These are phyloP conservation scores for Dryas iulia DNA, from an alignment of 1,140 invertebrate species.

Conservation along the genomic window DNA sequence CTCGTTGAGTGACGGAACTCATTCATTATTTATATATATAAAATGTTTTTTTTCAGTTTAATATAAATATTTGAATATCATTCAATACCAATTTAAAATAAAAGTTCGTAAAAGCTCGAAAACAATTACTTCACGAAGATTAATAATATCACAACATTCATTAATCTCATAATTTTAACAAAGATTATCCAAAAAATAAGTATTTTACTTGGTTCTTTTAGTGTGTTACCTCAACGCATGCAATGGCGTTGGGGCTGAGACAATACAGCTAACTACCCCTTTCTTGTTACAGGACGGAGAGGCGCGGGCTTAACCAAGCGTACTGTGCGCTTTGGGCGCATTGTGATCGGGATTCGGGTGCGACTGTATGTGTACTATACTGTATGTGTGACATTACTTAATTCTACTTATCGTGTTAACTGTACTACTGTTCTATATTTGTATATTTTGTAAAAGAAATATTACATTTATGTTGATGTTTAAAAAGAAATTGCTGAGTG, in stretches of 20 bases:
- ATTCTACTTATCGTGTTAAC: not conserved
- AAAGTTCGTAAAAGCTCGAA: too few relatives aligned
- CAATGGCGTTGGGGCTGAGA: conserved; percentile 59
- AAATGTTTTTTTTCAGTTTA: too few relatives aligned
- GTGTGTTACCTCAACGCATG: conserved; percentile 24
- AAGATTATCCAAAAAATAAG: conserved; percentile 25
- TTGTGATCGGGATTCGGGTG: conserved; percentile 39
- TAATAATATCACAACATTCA: too few relatives aligned
- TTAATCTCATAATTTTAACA: not conserved
- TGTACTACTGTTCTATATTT: not conserved
- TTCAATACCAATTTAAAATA: too few relatives aligned
- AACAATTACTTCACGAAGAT: too few relatives aligned
- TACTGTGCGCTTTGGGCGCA: conserved; percentile 67
- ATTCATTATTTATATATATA: too few relatives aligned
- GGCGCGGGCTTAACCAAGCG: conserved; percentile 77
- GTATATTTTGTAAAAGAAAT: not conserved
- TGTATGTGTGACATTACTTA: not conserved
- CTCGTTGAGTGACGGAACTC: too few relatives aligned
- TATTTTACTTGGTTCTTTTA: conserved; percentile 39
- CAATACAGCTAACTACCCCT: conserved; percentile 79
- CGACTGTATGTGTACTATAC: conserved; percentile 23
- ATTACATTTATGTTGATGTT: too few relatives aligned
- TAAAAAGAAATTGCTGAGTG: too few relatives aligned
- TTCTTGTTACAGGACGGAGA: conserved; percentile 65
- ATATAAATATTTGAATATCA: too few relatives aligned